These are phyloP conservation scores for Alosa alosa DNA, from an alignment of 2,113 vertebrate genomes.

Conservation along the genomic window DNA sequence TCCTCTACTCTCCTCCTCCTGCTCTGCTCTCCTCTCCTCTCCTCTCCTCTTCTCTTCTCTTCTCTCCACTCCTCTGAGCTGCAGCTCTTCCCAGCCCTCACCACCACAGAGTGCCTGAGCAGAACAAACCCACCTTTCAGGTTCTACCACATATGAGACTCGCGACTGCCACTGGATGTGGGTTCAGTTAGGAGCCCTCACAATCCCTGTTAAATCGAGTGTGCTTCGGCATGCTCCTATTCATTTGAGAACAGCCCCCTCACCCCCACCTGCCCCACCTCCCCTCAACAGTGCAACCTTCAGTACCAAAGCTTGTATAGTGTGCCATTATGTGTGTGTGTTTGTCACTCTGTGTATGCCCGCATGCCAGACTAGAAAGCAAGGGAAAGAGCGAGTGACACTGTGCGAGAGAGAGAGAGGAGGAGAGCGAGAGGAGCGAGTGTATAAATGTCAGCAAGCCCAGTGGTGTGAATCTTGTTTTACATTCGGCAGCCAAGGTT, in stretches of 20 bases:
- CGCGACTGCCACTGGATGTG: slow-evolving; percentile 14
- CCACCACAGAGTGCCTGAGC: slow-evolving; percentile 3
- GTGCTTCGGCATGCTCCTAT: slow-evolving; percentile 8
- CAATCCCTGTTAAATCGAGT: slow-evolving; percentile 19
- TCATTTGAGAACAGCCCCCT: background rate
- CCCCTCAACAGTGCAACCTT: background rate
- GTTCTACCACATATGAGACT: slow-evolving; percentile 39
- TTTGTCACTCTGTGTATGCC: background rate
- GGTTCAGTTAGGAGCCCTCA: background rate
- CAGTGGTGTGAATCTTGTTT: slow-evolving; percentile 47
- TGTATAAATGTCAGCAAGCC: slow-evolving; percentile 45
- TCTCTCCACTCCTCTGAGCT: background rate
- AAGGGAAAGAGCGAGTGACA: background rate
- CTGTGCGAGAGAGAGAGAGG: background rate
- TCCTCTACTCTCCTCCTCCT: background rate
- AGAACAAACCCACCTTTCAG: slow-evolving; percentile 52
- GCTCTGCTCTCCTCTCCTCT: background rate
- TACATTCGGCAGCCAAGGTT: slow-evolving; percentile 49
- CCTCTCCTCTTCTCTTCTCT: background rate
- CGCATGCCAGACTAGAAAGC: slow-evolving; percentile 1
- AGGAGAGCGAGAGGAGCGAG: slow-evolving; percentile 21
- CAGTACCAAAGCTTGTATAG: background rate
- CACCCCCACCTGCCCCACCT: background rate
- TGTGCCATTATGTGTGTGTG: slow-evolving; percentile 22
- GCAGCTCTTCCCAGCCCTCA: slow-evolving; percentile 30